phyloP scores from a whole-genome alignment of 2,797 vertebrate species.

The Hemibagrus guttatus region DNA sequence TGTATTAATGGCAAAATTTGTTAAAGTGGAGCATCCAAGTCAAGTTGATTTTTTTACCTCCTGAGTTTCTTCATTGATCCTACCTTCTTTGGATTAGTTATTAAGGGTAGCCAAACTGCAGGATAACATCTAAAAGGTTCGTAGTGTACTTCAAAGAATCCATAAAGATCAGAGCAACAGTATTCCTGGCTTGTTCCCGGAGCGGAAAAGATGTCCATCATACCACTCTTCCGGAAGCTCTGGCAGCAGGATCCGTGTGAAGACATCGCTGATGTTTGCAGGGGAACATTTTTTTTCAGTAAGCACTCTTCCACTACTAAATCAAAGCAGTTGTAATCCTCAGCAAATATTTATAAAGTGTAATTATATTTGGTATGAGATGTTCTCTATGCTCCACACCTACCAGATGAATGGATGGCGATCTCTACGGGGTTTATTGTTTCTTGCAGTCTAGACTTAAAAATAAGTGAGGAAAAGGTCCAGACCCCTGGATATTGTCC shows the following conservation, averaged over 20 bases:
- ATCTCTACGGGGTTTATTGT: conserved; percentile 2
- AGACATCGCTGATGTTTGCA: neutral
- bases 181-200: conserved; percentile 1
- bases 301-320: neutral
- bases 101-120: neutral
- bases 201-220: neutral
- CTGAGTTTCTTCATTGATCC: neutral
- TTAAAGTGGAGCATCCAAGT: neutral
- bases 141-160: neutral
- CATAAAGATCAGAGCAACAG: neutral
- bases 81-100: neutral
- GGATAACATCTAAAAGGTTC: neutral
- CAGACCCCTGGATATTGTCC: neutral
- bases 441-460: conserved; percentile 7
- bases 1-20: neutral
- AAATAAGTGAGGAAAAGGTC: conserved; percentile 4
- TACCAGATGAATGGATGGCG: neutral
- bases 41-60: neutral
- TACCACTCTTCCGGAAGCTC: neutral
- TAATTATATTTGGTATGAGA: conserved; percentile 8
- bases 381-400: neutral
- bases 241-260: neutral
- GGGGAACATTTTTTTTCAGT: neutral
- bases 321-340: conserved; percentile 10
- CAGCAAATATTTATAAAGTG: conserved; percentile 8